Base-by-base conservation (phyloP, 1,140 invertebrate genomes). In the Leptinotarsa lineolata region DNA sequence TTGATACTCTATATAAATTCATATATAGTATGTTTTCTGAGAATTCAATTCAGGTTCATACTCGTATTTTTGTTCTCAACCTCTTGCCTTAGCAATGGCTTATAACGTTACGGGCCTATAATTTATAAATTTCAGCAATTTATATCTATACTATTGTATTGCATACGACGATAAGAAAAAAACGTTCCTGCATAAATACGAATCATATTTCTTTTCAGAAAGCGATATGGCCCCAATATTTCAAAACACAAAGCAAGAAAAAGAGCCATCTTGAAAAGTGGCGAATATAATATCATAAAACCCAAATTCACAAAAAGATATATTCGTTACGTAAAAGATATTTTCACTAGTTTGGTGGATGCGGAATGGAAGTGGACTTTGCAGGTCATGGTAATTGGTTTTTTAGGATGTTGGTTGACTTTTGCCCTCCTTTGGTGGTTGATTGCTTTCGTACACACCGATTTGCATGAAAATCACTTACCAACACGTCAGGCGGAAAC, bases 371-470 rank as follows among this genome's bases (percentile, higher is more conserved):
- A 96, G 16, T 99, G 96, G 94, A 98, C 96, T 1, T 85, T 99
- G n/a, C 68, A 69, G 24, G 68, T 69, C 54, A 20, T 69, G 18
- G 20, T 54, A 6, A 54, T 97, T 77, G 94, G 93, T 61, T 98
- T 99, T 82, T 89, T 97, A 54, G 84, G 97, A 2, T 95, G 93
- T 2, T 99, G 97, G 97, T 84, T 97, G 4, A 86, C 89, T 4
- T 99, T 99, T 84, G 96, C 96, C 0, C 85, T 93, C 13, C 90
- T 98, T 67, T 99, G 96, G 93, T 99, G 94, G 92, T 83, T 98
- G n/a, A 95, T 99, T 73, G 89, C 93, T 4, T 95, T 94, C 84
- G 93, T 93, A 1, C 96, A 99, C 84, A 97, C 96, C 1, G 97
- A 99, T 83, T 87, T 98, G 11, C 92, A 95, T 75, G 84, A 86